Percentiles rank a stretch among this genome's conserved stretches.
These are phyloP conservation scores for Sphaerodactylus townsendi DNA, from an alignment of 2,113 vertebrate genomes.

Conservation along the genomic window DNA sequence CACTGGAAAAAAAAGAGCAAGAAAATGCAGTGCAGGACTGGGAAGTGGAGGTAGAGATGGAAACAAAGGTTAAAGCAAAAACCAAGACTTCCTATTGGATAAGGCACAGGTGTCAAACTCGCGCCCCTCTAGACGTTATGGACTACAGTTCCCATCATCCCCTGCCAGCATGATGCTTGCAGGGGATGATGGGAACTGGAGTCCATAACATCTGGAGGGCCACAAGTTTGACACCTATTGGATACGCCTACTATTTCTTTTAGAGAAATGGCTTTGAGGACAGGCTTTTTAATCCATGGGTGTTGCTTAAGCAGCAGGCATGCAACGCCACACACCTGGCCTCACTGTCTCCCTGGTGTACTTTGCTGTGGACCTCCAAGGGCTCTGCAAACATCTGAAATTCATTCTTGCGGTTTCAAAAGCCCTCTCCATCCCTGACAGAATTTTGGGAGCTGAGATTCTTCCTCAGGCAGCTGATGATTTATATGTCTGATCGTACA, in stretches of 20 bases:
- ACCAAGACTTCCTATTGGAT: constrained; percentile 17
- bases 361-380: constrained; percentile 63
- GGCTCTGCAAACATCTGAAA: constrained; percentile 67
- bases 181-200: no score
- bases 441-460: constrained; percentile 61
- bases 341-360: constrained; percentile 56
- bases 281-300: constrained; percentile 52
- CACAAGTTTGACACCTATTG: no score
- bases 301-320: constrained; percentile 68
- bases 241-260: constrained; percentile 46
- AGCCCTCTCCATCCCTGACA: constrained; percentile 65
- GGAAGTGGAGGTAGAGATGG: neutral
- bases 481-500: constrained; percentile 58
- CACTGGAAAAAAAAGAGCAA: neutral
- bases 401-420: constrained; percentile 65
- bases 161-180: no score
- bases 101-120: no score
- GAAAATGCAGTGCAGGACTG: neutral
- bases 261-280: constrained; percentile 35
- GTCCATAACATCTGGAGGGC: no score
- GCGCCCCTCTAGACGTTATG: no score
- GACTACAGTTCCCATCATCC: no score
- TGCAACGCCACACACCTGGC: constrained; percentile 72
- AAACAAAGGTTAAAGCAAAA: neutral
- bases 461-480: constrained; percentile 63